These are phyloP conservation scores for Anomalospiza imberbis DNA, from an alignment of 2,797 vertebrate species.

Conservation along the genomic window DNA sequence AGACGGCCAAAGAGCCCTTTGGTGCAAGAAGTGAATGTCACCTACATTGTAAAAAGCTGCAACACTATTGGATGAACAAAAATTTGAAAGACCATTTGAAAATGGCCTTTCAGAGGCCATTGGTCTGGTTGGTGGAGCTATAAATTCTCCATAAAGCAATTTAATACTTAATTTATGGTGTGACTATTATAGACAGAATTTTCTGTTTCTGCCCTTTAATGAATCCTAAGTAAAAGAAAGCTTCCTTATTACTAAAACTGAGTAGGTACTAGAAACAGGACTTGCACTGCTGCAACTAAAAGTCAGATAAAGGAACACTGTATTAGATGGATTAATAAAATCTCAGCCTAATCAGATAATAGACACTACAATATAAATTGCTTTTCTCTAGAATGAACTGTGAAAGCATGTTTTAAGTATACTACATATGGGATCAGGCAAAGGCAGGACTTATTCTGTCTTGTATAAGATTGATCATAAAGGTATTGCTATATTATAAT, in stretches of 20 bases:
- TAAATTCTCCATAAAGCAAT: neutral
- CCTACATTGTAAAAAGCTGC: neutral
- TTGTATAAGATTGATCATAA: neutral
- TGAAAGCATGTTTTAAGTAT: conserved; percentile 14
- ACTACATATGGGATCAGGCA: neutral
- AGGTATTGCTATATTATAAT: neutral
- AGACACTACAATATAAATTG: neutral
- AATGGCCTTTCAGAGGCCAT: neutral
- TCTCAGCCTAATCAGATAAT: conserved; percentile 36
- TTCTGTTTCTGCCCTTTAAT: neutral
- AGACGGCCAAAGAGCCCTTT: neutral
- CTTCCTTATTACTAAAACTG: neutral
- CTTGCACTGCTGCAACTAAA: neutral
- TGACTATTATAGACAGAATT: neutral
- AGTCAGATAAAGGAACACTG: neutral
- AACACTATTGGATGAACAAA: neutral
- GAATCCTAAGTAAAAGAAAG: neutral
- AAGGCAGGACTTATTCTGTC: neutral
- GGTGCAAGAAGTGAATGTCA: neutral
- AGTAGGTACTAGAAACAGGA: neutral
- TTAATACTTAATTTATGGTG: neutral
- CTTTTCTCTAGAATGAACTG: conserved; percentile 13
- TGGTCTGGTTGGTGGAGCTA: neutral
- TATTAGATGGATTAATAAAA: conserved; percentile 43
- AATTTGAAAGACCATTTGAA: neutral